Conservation (phyloP, 2,797 vertebrate genomes). For the Toxotes lorentzi region DNA sequence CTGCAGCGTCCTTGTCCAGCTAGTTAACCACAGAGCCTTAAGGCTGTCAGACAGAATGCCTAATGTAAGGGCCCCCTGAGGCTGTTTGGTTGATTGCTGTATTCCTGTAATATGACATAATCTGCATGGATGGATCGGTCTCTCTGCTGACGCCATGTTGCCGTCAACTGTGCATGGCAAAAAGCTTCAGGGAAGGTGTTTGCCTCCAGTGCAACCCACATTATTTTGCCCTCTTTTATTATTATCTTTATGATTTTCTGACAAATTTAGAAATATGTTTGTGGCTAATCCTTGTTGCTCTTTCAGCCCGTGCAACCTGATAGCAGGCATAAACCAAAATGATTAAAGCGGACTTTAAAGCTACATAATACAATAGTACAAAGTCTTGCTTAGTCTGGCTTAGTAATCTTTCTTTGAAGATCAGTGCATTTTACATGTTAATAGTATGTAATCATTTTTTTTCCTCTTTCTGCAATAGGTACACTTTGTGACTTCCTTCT, state of each 20-base stretch:
- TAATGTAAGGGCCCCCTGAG: conserved; percentile 27
- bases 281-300: not conserved
- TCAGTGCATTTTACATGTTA: not conserved
- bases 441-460: not conserved
- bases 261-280: not conserved
- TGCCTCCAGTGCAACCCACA: not conserved
- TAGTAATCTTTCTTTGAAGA: not conserved
- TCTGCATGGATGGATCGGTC: conserved; percentile 37
- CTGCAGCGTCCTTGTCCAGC: conserved; percentile 26
- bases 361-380: not conserved
- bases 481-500: conserved; percentile 16
- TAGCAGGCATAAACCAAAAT: not conserved
- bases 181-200: conserved; percentile 29
- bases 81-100: conserved; percentile 31
- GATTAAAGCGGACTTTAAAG: not conserved
- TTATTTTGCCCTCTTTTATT: not conserved
- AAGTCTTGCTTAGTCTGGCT: not conserved
- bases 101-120: conserved; percentile 39
- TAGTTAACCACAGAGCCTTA: conserved; percentile 34
- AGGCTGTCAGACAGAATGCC: conserved; percentile 49
- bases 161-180: conserved; percentile 12
- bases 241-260: not conserved
- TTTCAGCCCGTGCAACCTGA: not conserved
- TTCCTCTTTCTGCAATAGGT: not conserved
- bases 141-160: conserved; percentile 5